Percentiles rank a stretch among this genome's conserved stretches.
phyloP scores from a whole-genome alignment of 2,113 vertebrate genomes.

The Trachemys scripta region DNA sequence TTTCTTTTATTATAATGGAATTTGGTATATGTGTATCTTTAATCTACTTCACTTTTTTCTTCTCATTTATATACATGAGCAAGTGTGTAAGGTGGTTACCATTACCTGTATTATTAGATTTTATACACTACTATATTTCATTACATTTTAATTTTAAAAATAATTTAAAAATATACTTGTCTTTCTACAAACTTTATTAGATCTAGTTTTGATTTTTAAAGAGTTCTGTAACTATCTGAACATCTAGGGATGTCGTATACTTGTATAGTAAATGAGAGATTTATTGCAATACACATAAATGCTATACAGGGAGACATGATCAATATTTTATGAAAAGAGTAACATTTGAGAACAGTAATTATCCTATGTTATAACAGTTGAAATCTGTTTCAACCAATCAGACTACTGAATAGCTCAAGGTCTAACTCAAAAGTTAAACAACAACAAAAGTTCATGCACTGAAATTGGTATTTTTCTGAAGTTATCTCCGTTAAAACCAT shows the following conservation, averaged over 20 bases:
- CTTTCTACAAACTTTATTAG: not conserved
- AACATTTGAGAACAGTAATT: constrained; percentile 57
- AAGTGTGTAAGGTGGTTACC: constrained; percentile 44
- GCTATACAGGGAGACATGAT: constrained; percentile 3
- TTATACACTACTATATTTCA: not conserved
- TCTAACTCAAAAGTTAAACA: constrained; percentile 55
- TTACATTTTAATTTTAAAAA: constrained; percentile 21
- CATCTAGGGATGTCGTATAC: not conserved
- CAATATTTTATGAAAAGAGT: constrained; percentile 67
- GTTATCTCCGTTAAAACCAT: constrained; percentile 9
- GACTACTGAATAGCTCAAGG: constrained; percentile 2
- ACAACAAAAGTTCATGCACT: constrained; percentile 4
- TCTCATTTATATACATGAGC: constrained; percentile 53
- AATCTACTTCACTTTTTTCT: constrained; percentile 61
- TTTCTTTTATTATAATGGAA: constrained; percentile 77
- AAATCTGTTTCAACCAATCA: constrained; percentile 40
- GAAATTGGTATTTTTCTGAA: constrained; percentile 39
- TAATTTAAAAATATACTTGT: constrained; percentile 45
- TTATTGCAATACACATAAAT: constrained; percentile 4
- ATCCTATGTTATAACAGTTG: constrained; percentile 61
- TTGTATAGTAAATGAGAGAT: not conserved
- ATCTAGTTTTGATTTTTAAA: not conserved
- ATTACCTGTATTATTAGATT: constrained; percentile 31
- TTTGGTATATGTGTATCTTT: constrained; percentile 62
- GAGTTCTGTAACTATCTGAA: not conserved